Evolutionary conservation across 2,888 invertebrate species (phyloP), one percentile per base, ranked within the genome.

Genomic region (Cotesia congregata): DNA sequence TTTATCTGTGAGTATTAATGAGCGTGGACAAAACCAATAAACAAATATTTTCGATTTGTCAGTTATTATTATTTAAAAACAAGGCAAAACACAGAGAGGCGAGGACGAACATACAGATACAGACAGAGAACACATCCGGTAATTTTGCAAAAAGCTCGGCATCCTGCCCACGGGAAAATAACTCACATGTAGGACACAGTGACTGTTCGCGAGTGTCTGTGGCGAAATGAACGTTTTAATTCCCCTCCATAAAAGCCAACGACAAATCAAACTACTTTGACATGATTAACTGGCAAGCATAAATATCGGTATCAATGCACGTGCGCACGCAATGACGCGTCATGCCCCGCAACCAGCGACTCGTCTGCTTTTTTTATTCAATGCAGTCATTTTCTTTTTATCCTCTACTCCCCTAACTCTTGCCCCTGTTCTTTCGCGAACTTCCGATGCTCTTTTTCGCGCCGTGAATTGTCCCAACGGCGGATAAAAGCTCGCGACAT

Each of bases 211-310:
- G 86, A 87, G 87, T 86, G 88, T 88, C 87, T 87, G 88, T 84
- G 88, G 88, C 86, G 85, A 88, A 88, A 88, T 87, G 86, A 89
- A 89, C 88, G 88, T 88, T 89, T 89, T 89, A 88, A 89, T 89
- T 88, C 87, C 87, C 88, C 88, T 86, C 86, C 87, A 88, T 88
- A 88, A 88, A 88, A 88, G 88, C 88, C 87, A 86, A 87, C 88
- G 88, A 89, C 88, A 89, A 89, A 89, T 89, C 88, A 89, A 88
- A 88, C 86, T 85, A 86, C 85, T 86, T 84, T 86, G 88, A 88
- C 89, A 87, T 88, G 88, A 89, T 88, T 88, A 88, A 89, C 87
- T 88, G 88, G 85, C 84, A 84, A 83, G 84, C 87, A 87, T 88
- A 88, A 88, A 89, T 89, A 89, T 88, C 86, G 87, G 85, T 88